Percentiles rank a stretch among this genome's conserved stretches.
These are phyloP conservation scores for Atractosteus spatula DNA, from an alignment of 2,113 vertebrate genomes.

Conservation along the genomic window DNA sequence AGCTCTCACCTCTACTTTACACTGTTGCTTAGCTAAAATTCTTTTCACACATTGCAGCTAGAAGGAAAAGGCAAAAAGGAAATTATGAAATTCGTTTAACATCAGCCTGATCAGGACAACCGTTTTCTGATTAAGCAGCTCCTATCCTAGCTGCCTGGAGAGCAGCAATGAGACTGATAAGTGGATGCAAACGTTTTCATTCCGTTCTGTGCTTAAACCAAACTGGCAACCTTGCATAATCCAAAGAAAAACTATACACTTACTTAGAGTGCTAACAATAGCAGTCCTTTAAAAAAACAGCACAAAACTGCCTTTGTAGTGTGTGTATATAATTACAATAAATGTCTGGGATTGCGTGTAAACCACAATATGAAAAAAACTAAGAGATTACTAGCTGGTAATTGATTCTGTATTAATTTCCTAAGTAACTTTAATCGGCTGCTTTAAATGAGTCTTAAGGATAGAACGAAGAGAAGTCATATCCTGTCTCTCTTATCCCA, in stretches of 20 bases:
- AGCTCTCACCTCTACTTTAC: too few species aligned
- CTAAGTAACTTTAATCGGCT: neutral
- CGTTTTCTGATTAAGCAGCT: too few species aligned
- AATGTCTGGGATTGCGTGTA: neutral
- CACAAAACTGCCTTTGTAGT: neutral
- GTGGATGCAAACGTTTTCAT: neutral
- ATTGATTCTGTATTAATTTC: constrained; percentile 4
- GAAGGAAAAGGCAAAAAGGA: too few species aligned
- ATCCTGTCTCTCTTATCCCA: neutral
- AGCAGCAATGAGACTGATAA: too few species aligned
- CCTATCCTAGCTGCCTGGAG: too few species aligned
- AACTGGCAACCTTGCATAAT: constrained; percentile 1
- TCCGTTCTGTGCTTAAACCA: neutral
- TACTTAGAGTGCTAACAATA: constrained; percentile 3
- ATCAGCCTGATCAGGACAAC: too few species aligned
- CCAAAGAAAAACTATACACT: neutral
- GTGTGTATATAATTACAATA: neutral
- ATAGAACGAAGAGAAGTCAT: neutral
- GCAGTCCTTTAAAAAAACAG: constrained; percentile 6
- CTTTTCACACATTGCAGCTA: too few species aligned
- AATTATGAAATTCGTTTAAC: too few species aligned
- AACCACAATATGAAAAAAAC: neutral
- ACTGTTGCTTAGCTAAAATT: too few species aligned
- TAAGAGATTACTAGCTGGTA: neutral
- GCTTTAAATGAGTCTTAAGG: neutral